phyloP scores from a whole-genome alignment of 2,113 vertebrate genomes.

The Neodon shergylaensis region DNA sequence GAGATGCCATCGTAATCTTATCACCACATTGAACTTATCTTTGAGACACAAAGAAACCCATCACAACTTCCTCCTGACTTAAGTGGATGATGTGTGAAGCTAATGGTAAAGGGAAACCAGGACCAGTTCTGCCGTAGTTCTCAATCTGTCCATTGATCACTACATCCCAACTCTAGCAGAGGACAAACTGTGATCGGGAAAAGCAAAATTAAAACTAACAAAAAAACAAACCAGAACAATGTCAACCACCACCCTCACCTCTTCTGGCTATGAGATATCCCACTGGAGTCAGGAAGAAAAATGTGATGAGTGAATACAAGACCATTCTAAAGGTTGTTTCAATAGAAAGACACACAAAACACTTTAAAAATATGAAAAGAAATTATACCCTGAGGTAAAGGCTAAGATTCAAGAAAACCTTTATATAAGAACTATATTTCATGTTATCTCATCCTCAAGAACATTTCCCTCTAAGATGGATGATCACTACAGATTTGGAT shows the following conservation, averaged over 20 bases:
- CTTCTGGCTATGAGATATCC: not conserved
- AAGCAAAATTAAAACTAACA: not conserved
- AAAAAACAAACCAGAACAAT: not conserved
- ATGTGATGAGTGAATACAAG: not conserved
- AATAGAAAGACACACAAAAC: not conserved
- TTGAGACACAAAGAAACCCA: conserved; percentile 9
- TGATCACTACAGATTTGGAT: not conserved
- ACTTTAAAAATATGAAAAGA: not conserved
- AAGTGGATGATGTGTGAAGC: not conserved
- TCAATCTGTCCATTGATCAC: not conserved
- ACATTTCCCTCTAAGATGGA: not conserved
- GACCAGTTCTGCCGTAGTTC: not conserved
- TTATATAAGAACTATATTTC: not conserved
- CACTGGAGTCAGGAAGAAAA: not conserved
- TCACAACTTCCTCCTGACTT: not conserved
- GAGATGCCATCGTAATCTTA: not conserved
- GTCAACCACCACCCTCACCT: not conserved
- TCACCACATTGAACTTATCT: not conserved
- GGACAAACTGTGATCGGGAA: not conserved
- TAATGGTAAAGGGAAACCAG: not conserved
- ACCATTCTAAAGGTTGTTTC: not conserved
- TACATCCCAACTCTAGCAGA: not conserved
- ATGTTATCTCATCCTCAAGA: not conserved
- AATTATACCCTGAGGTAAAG: not conserved
- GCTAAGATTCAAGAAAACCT: not conserved